Evolutionary conservation across 2,888 invertebrate species (phyloP).

Genomic region (Drosophila pegasa): DNA sequence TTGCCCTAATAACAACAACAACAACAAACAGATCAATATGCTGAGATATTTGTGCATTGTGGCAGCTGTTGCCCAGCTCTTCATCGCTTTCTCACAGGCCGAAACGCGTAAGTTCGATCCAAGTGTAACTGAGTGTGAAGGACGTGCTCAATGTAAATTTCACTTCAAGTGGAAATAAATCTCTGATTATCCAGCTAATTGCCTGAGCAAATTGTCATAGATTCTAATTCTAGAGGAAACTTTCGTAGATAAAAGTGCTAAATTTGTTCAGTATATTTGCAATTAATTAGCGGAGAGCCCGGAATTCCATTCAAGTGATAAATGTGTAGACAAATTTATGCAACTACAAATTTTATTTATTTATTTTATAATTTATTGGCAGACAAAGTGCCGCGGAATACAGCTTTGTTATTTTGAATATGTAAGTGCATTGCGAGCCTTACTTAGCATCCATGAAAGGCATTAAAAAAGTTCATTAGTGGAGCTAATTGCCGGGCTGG

Average conservation of each 20-base stretch:
- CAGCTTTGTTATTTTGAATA: background rate
- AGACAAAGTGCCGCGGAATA: background rate
- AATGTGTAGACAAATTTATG: background rate
- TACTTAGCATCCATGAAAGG: background rate
- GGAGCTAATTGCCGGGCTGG: background rate
- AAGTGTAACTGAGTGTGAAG: background rate
- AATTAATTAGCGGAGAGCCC: background rate
- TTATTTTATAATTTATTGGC: background rate
- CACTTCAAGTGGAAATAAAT: background rate
- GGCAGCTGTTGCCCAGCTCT: constrained; percentile 41
- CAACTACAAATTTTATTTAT: background rate
- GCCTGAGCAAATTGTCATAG: background rate
- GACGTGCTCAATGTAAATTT: background rate
- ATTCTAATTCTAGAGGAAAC: background rate
- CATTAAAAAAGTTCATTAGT: constrained; percentile 1
- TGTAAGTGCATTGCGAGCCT: constrained; percentile 1
- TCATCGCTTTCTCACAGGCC: constrained; percentile 36
- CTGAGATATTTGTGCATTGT: constrained; percentile 49
- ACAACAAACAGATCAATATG: constrained; percentile 38
- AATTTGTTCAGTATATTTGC: background rate
- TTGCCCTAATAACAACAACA: background rate
- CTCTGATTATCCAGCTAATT: background rate
- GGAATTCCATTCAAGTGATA: background rate
- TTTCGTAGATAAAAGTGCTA: background rate
- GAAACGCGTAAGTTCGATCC: constrained; percentile 61